phyloP scores from a whole-genome alignment of 2,113 vertebrate species.

The Pogona vitticeps region DNA sequence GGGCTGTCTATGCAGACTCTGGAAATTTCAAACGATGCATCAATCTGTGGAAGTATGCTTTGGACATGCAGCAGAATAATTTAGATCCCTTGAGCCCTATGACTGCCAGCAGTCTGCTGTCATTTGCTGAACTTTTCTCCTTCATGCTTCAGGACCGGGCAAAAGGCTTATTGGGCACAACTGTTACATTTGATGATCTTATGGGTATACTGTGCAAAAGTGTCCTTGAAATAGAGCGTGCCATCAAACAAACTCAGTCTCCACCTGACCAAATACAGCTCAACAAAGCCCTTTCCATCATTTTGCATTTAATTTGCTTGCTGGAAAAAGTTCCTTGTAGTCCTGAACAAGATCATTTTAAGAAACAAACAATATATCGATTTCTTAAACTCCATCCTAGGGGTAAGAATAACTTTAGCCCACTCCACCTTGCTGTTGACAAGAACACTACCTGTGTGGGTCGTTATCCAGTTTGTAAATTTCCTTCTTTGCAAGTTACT shows the following conservation, averaged over 20 bases:
- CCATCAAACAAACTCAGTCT: conserved; percentile 85
- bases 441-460: conserved; percentile 96
- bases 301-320: conserved; percentile 96
- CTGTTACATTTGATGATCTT: conserved; percentile 94
- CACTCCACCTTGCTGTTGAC: conserved; percentile 96
- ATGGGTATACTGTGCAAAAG: conserved; percentile 98
- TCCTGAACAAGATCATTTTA: conserved; percentile 93
- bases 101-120: conserved; percentile 96
- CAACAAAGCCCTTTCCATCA: conserved; percentile 97
- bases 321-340: conserved; percentile 96
- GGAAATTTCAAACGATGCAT: conserved; percentile 98
- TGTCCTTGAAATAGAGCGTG: conserved; percentile 95
- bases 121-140: conserved; percentile 98
- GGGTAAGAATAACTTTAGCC: conserved; percentile 95
- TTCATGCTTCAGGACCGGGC: conserved; percentile 99
- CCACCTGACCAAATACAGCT: conserved; percentile 89
- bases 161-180: conserved; percentile 93
- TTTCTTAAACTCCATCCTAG: conserved; percentile 95
- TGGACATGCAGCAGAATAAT: conserved; percentile 98
- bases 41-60: conserved; percentile 96
- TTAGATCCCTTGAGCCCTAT: conserved; percentile 96
- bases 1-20: conserved; percentile 97
- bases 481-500: conserved; percentile 94
- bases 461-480: conserved; percentile 97
- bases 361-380: conserved; percentile 96